Base-by-base conservation (phyloP, 2,888 invertebrate species). In the Nomada fucata region DNA sequence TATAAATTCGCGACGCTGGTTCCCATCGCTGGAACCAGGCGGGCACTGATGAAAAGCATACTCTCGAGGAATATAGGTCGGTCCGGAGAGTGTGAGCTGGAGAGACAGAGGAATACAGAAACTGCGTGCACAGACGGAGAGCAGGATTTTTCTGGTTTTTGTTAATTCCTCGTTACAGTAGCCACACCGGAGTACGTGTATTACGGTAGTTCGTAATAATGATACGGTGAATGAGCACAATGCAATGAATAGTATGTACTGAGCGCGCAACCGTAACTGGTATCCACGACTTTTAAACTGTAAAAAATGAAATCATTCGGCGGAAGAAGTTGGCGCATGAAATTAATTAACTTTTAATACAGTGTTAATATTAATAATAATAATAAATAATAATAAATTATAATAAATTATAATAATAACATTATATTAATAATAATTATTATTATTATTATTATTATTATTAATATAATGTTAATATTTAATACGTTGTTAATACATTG, bases 11-110 rank as follows among this genome's bases (percentile, higher is more conserved):
- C 67, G 75, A 67, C 36, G 57, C 70, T 75, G 50, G 75, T 65
- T 71, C 64, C 64, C 74, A 80, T 69, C 42, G 80, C 23, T 59
- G 80, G 53, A 50, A 61, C 67, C 72, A 44, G 73, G 57, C 73
- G 29, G 20, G 57, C 29, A 64, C 73, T 80, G 80, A 80, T 80
- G 80, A 80, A 80, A 80, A 61, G 73, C 73, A 68, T 73, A 73
- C 73, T 72, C 81, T 68, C 81, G 72, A 72, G 72, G 50, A 68
- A 80, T 80, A 80, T 80, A 72, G 80, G 80, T 80, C 80, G 73
- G 63, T 57, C 42, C 26, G 57, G 52, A 67, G 60, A 65, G 36
- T 44, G 44, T 36, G 9, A 36, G 10, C 20, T 23, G 23, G 29
- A 23, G n/a, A 13, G 47, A 44, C 15, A 36, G 4, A 47, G 15